These are phyloP conservation scores for Tenthredo livida DNA, from an alignment of 2,888 invertebrate species.

Conservation along the genomic window DNA sequence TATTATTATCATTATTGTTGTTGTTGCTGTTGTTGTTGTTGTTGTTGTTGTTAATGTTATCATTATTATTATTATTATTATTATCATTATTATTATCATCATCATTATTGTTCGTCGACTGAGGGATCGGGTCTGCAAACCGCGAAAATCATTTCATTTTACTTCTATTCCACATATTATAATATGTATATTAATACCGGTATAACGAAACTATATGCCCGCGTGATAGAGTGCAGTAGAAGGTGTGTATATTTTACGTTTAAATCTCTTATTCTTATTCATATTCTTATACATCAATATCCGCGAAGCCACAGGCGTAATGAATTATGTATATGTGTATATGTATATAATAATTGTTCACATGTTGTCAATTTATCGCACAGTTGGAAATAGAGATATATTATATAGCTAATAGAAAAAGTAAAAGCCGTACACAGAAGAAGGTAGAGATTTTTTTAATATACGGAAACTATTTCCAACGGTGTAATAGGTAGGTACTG, in stretches of 20 bases:
- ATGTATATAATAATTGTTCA: no score
- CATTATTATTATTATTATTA: background rate
- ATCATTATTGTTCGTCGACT: background rate
- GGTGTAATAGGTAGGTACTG: no score
- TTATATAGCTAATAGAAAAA: no score
- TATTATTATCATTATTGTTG: background rate
- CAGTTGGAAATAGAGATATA: no score
- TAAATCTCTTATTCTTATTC: background rate
- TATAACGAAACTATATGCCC: constrained; percentile 20
- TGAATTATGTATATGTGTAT: background rate
- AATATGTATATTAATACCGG: background rate
- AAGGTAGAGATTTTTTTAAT: no score
- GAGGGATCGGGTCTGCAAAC: background rate
- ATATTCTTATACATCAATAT: background rate
- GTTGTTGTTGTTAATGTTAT: background rate
- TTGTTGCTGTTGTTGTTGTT: background rate
- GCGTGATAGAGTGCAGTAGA: constrained; percentile 1
- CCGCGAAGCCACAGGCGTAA: constrained; percentile 10
- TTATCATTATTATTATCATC: background rate
- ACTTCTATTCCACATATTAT: background rate
- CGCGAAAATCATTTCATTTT: constrained; percentile 8
- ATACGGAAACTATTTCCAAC: no score
- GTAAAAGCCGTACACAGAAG: no score
- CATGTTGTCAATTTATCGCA: no score
- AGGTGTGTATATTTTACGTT: background rate